phyloP scores from a whole-genome alignment of 2,888 invertebrate genomes.

The Rotaria magnacalcarata region DNA sequence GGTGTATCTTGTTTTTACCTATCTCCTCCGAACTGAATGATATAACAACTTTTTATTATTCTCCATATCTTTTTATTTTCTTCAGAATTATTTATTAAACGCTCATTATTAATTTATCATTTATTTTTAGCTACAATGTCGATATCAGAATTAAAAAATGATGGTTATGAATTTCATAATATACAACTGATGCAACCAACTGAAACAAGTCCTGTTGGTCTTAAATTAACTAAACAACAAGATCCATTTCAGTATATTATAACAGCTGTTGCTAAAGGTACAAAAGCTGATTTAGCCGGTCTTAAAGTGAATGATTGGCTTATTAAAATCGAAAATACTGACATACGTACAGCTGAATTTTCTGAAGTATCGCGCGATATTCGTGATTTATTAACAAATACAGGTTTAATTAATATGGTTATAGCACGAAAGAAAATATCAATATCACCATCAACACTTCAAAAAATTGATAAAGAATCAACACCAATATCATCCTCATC shows the following conservation, averaged over 20 bases:
- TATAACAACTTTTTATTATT: neutral
- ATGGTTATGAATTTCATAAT: constrained; percentile 26
- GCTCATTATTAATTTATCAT: neutral
- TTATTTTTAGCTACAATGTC: neutral
- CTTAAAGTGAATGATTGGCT: constrained; percentile 18
- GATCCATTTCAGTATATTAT: constrained; percentile 28
- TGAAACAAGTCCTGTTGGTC: neutral
- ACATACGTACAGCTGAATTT: neutral
- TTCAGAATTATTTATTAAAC: neutral
- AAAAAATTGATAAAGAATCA: neutral
- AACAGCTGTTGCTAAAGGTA: constrained; percentile 28
- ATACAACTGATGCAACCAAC: constrained; percentile 19
- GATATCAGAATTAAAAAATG: neutral
- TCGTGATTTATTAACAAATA: constrained; percentile 8
- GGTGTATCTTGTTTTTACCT: neutral
- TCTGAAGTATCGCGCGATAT: constrained; percentile 2
- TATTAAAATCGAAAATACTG: neutral
- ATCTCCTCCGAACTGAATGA: neutral
- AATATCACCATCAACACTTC: neutral
- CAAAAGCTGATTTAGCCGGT: constrained; percentile 34
- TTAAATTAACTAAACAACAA: constrained; percentile 16
- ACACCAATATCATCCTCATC: neutral
- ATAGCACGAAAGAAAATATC: neutral
- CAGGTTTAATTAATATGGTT: constrained; percentile 25
- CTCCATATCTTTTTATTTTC: neutral